These are phyloP conservation scores for Ectobius pallidus DNA, from an alignment of 2,888 invertebrate genomes.

Conservation along the genomic window DNA sequence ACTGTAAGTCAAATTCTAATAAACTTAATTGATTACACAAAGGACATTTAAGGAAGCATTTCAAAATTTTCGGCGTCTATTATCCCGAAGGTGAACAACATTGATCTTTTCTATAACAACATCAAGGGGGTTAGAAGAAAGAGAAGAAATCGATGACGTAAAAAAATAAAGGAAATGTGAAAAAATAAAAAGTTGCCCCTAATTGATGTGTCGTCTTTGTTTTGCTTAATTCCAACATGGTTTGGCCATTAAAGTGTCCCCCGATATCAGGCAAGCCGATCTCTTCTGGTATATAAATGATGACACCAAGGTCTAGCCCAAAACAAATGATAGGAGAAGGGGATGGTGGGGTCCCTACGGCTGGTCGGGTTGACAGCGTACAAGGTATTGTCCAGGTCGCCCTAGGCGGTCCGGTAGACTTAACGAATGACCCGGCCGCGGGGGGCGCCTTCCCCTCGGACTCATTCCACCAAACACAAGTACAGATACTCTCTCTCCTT, in stretches of 20 bases:
- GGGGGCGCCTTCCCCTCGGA: conserved; percentile 5
- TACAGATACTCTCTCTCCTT: background rate
- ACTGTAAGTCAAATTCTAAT: too few relatives aligned
- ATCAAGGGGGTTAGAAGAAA: conserved; percentile 42
- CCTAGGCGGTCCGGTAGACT: conserved; percentile 38
- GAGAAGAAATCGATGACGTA: conserved; percentile 58
- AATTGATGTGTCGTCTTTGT: conserved; percentile 74
- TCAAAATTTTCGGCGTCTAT: conserved; percentile 13
- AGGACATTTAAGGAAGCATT: too few relatives aligned
- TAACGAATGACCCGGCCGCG: conserved; percentile 21
- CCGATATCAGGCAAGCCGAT: conserved; percentile 58
- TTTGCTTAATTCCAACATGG: conserved; percentile 73
- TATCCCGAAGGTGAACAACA: conserved; percentile 14
- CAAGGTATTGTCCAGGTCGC: conserved; percentile 45
- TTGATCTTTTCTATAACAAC: conserved; percentile 20
- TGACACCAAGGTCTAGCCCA: conserved; percentile 38
- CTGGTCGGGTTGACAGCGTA: conserved; percentile 43
- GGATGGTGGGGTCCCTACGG: background rate
- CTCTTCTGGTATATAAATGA: conserved; percentile 44
- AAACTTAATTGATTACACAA: too few relatives aligned
- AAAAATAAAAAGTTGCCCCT: conserved; percentile 49
- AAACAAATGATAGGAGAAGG: conserved; percentile 21
- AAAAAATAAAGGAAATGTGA: conserved; percentile 33
- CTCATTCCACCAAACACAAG: background rate
- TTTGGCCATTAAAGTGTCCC: conserved; percentile 73